These are phyloP conservation scores for Poeciliopsis turneri DNA, from an alignment of 2,797 vertebrate genomes.

Conservation along the genomic window DNA sequence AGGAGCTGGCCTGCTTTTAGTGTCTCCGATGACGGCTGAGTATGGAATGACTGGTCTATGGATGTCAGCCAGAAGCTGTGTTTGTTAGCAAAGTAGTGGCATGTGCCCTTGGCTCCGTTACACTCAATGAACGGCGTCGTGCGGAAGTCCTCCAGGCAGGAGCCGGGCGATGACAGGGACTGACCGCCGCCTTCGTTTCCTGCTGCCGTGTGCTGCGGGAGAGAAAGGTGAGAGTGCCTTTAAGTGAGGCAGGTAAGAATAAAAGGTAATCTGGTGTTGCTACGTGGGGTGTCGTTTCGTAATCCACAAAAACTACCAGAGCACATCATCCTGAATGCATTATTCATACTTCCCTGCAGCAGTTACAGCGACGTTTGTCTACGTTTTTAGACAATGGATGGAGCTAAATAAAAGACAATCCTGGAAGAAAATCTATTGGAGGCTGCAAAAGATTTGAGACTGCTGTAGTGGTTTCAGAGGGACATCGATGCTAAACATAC, in stretches of 20 bases:
- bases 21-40: conserved; percentile 84
- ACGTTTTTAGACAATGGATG: neutral
- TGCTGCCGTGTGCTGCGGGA: conserved; percentile 90
- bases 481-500: neutral
- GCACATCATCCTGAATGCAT: neutral
- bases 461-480: neutral
- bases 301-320: neutral
- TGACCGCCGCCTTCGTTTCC: conserved; percentile 96
- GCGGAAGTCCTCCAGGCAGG: conserved; percentile 97
- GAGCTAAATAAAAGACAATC: neutral
- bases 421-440: neutral
- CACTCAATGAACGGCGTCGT: conserved; percentile 97
- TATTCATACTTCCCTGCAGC: neutral
- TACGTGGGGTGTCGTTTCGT: neutral
- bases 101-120: conserved; percentile 93
- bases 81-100: conserved; percentile 97
- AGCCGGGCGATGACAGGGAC: conserved; percentile 95
- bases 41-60: conserved; percentile 87
- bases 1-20: conserved; percentile 95
- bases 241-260: neutral
- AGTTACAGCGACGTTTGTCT: neutral
- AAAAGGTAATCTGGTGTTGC: neutral
- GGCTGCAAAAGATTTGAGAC: neutral
- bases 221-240: conserved; percentile 19
- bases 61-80: conserved; percentile 98